A percentile compares a stretch with the other conserved stretches of the same genome.
Evolutionary conservation across 2,888 invertebrate species (phyloP).

Genomic region (Mesorhabditis spiculigera): DNA sequence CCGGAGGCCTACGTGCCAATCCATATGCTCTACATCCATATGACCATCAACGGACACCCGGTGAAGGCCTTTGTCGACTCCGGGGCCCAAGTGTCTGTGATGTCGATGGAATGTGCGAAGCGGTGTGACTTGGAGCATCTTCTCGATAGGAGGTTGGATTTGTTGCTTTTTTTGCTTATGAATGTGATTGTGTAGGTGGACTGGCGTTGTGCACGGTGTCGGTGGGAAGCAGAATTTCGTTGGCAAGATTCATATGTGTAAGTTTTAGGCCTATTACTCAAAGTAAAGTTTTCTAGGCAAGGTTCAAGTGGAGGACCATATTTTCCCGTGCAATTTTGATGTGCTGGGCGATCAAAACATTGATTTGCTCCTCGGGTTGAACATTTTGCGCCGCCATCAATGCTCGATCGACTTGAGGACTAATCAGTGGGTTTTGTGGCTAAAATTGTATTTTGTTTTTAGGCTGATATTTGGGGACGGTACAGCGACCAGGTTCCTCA

Average conservation of each 20-base stretch:
- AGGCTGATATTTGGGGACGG: conserved; percentile 26
- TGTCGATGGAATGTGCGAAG: conserved; percentile 87
- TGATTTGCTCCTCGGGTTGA: conserved; percentile 95
- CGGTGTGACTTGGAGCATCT: conserved; percentile 60
- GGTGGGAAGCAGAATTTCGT: conserved; percentile 93
- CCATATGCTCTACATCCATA: conserved; percentile 93
- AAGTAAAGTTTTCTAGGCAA: conserved; percentile 64
- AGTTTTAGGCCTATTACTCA: conserved; percentile 11
- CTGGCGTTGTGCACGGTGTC: conserved; percentile 93
- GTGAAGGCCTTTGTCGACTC: conserved; percentile 98
- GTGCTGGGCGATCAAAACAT: conserved; percentile 93
- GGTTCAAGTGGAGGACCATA: conserved; percentile 88
- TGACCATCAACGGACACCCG: conserved; percentile 89
- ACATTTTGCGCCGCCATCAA: conserved; percentile 75
- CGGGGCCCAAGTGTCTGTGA: conserved; percentile 95
- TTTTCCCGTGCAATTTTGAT: conserved; percentile 90
- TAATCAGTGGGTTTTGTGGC: conserved; percentile 63
- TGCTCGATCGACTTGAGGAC: conserved; percentile 86
- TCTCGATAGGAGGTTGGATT: conserved; percentile 76
- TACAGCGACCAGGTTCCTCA: conserved; percentile 22
- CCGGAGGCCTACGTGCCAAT: conserved; percentile 97
- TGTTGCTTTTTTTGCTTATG: background rate
- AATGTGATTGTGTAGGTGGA: conserved; percentile 61
- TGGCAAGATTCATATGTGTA: conserved; percentile 87
- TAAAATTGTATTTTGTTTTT: conserved; percentile 8